phyloP scores from a whole-genome alignment of 2,113 vertebrate genomes.

The Seriola dumerili region DNA sequence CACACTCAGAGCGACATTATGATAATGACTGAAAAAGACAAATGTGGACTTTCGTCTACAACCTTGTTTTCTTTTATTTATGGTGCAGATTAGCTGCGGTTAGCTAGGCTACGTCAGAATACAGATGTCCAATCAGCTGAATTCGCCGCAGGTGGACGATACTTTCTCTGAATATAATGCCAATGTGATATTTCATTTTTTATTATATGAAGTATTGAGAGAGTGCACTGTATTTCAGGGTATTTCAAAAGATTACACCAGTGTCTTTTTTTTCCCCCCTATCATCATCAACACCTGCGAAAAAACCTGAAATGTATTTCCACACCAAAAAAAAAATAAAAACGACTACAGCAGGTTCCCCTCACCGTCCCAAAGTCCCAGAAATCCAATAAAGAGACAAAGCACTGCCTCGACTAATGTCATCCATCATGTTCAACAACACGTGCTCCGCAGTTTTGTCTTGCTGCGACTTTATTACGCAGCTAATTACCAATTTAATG shows the following conservation, averaged over 20 bases:
- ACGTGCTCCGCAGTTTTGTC: slow-evolving; percentile 13
- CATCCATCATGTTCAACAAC: slow-evolving; percentile 41
- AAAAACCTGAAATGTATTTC: not conserved
- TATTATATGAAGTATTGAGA: no score
- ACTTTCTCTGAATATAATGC: no score
- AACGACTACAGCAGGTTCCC: not conserved
- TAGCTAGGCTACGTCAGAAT: not conserved
- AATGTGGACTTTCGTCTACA: slow-evolving; percentile 21
- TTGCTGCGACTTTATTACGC: slow-evolving; percentile 36
- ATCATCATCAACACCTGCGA: not conserved
- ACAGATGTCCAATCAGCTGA: no score
- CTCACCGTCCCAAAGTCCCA: not conserved
- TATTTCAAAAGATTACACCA: slow-evolving; percentile 19
- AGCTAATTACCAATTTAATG: slow-evolving; percentile 37
- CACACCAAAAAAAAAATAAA: not conserved
- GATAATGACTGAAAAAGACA: slow-evolving; percentile 58
- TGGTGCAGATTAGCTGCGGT: slow-evolving; percentile 41
- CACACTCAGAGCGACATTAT: slow-evolving; percentile 29
- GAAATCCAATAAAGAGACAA: not conserved
- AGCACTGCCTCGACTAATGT: not conserved
- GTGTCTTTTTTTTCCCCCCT: not conserved
- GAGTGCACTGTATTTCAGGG: not conserved
- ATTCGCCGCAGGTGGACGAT: no score
- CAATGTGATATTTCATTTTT: no score
- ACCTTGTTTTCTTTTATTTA: slow-evolving; percentile 6